A percentile compares a stretch with the other conserved stretches of the same genome.
Evolutionary conservation across 2,113 vertebrate species (phyloP).

Genomic region (Notothenia coriiceps): DNA sequence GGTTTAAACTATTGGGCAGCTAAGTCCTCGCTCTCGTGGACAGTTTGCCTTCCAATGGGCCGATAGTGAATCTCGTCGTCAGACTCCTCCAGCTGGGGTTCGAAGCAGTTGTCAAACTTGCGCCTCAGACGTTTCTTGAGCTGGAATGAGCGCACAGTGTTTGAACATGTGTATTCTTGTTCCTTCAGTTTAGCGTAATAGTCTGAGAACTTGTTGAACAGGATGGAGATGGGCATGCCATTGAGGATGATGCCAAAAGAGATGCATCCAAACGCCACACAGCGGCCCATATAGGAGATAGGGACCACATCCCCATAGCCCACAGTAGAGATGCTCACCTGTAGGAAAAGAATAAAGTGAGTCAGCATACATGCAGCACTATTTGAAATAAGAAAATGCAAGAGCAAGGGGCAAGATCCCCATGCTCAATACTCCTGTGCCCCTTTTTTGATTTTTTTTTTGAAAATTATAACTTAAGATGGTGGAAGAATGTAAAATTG

Average conservation of each 20-base stretch:
- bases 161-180: slow-evolving; percentile 82
- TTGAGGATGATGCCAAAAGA: slow-evolving; percentile 95
- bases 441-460: not conserved
- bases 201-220: slow-evolving; percentile 85
- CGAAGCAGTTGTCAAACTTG: slow-evolving; percentile 77
- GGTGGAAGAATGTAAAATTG: not conserved
- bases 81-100: slow-evolving; percentile 58
- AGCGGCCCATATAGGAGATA: slow-evolving; percentile 86
- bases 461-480: not conserved
- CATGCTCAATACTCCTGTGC: not conserved
- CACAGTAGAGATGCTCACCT: slow-evolving; percentile 95
- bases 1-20: slow-evolving; percentile 13
- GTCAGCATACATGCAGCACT: not conserved
- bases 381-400: not conserved
- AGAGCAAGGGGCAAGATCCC: not conserved
- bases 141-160: slow-evolving; percentile 80
- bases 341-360: slow-evolving; percentile 22
- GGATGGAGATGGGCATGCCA: slow-evolving; percentile 91
- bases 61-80: slow-evolving; percentile 72
- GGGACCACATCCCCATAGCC: slow-evolving; percentile 93
- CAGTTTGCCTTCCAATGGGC: slow-evolving; percentile 48
- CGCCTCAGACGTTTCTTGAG: slow-evolving; percentile 78
- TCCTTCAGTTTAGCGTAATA: slow-evolving; percentile 90
- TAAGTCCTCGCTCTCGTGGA: slow-evolving; percentile 31
- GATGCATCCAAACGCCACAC: slow-evolving; percentile 91